Base-by-base conservation (phyloP, 2,797 vertebrate genomes). In the Hypotaenidia philippensis region DNA sequence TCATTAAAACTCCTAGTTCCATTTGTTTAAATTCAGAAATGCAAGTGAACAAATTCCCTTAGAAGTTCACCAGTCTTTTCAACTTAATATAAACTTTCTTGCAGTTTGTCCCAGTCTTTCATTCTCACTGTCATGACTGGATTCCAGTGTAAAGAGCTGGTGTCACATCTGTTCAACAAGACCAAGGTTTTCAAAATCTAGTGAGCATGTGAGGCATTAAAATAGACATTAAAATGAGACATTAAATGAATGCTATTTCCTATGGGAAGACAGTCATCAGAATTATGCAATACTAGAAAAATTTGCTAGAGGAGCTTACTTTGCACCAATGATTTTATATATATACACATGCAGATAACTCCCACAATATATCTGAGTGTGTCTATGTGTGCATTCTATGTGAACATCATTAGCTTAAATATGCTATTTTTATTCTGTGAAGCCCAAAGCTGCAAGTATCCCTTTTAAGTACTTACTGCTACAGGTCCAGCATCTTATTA, bases 311-410 rank as follows among this genome's bases (percentile, higher is more conserved):
- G 1, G 1, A 78, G 11, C 5, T 5, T 5, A 53, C 8, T 74
- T 84, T 53, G 23, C 6, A 60, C 6, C 32, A 44, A 22, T 41
- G 5, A 2, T 31, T 55, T 66, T 65, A 19, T 36, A 47, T 38
- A 8, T 9, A 23, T 3, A 15, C 2, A 38, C 2, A 26, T 21
- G 13, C 9, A 26, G 20, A 3, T 9, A 8, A 4, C 6, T 7
- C 8, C 3, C 49, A 52, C 17, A 19, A 22, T 5, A 36, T 7
- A 11, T 68, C 64, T 90, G 14, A 61, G 11, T 34, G 6, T 23
- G 22, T 45, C 25, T 88, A 6, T 32, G 9, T 40, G 5, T 13
- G 9, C 40, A 32, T 50, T 68, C 44, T 25, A 13, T 10, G 3
- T 20, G 40, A 47, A 72, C 13, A 23, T 2, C 20, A 10, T 50